These are phyloP conservation scores for Boulengeromyrus knoepffleri DNA, from an alignment of 2,113 vertebrate genomes.

Conservation along the genomic window DNA sequence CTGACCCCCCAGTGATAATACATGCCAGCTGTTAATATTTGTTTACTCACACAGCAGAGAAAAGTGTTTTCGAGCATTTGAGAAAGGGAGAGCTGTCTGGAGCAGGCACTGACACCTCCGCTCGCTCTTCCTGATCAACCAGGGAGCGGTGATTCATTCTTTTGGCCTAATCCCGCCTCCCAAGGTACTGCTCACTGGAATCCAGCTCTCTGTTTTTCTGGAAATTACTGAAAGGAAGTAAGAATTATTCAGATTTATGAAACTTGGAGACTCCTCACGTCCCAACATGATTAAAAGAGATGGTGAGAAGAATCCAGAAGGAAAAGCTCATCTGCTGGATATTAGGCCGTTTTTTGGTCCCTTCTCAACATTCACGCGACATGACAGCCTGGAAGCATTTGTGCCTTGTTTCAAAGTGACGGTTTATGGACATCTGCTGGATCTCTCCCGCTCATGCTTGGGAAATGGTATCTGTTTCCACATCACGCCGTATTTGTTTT, in stretches of 20 bases:
- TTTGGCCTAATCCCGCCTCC: neutral
- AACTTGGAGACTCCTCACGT: slow-evolving; percentile 74
- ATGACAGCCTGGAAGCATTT: slow-evolving; percentile 41
- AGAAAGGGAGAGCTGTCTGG: slow-evolving; percentile 15
- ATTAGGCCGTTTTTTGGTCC: slow-evolving; percentile 73
- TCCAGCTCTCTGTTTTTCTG: slow-evolving; percentile 41
- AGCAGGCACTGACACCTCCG: slow-evolving; percentile 9
- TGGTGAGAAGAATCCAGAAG: neutral
- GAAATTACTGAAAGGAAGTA: slow-evolving; percentile 36
- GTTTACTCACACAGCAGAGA: slow-evolving; percentile 1
- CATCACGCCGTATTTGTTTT: slow-evolving; percentile 40
- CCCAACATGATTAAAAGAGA: slow-evolving; percentile 67
- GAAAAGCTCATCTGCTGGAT: slow-evolving; percentile 74
- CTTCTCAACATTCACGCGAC: slow-evolving; percentile 46
- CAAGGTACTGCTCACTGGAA: slow-evolving; percentile 11
- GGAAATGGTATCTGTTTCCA: slow-evolving; percentile 41
- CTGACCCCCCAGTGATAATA: neutral
- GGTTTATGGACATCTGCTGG: slow-evolving; percentile 40
- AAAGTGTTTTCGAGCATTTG: slow-evolving; percentile 11
- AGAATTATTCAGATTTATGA: slow-evolving; percentile 62
- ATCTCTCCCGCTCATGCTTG: slow-evolving; percentile 40
- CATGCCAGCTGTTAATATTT: slow-evolving; percentile 16
- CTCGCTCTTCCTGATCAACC: slow-evolving; percentile 33
- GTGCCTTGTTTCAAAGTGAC: slow-evolving; percentile 38
- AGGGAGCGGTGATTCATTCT: slow-evolving; percentile 30